These are phyloP conservation scores for Parasteatoda tepidariorum DNA, from an alignment of 1,140 invertebrate genomes.

Conservation along the genomic window DNA sequence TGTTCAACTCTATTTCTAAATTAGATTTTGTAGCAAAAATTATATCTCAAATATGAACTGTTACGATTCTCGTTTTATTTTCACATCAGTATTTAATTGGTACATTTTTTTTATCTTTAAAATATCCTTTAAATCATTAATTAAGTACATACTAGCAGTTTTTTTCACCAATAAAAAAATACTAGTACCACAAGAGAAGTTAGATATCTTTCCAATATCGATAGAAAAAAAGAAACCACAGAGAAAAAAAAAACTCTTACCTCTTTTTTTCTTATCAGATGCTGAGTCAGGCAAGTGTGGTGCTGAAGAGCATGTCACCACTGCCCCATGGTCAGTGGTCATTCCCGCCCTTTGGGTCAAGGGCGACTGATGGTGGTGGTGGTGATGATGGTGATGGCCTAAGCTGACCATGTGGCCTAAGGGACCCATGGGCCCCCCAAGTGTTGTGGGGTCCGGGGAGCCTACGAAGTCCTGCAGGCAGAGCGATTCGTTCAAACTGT, in stretches of 20 bases:
- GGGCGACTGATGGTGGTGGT: constrained; percentile 41
- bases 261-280: constrained; percentile 58
- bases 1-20: too few species aligned
- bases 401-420: constrained; percentile 55
- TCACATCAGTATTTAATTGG: too few species aligned
- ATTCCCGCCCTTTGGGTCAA: constrained; percentile 34
- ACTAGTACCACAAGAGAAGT: too few species aligned
- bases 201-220: too few species aligned
- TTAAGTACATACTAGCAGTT: too few species aligned
- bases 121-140: too few species aligned
- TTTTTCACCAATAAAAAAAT: too few species aligned
- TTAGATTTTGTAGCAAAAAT: too few species aligned
- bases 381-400: constrained; percentile 54
- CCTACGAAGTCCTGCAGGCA: constrained; percentile 66
- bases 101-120: too few species aligned
- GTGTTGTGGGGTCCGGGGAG: constrained; percentile 40
- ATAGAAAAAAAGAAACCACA: too few species aligned
- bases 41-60: too few species aligned
- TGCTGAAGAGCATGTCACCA: constrained; percentile 52
- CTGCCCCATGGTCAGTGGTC: constrained; percentile 45
- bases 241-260: constrained; percentile 10
- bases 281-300: constrained; percentile 53
- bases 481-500: constrained; percentile 66
- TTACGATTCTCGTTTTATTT: too few species aligned
- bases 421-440: constrained; percentile 57